phyloP scores from a whole-genome alignment of 2,888 invertebrate genomes.

The Cephus pulcher region DNA sequence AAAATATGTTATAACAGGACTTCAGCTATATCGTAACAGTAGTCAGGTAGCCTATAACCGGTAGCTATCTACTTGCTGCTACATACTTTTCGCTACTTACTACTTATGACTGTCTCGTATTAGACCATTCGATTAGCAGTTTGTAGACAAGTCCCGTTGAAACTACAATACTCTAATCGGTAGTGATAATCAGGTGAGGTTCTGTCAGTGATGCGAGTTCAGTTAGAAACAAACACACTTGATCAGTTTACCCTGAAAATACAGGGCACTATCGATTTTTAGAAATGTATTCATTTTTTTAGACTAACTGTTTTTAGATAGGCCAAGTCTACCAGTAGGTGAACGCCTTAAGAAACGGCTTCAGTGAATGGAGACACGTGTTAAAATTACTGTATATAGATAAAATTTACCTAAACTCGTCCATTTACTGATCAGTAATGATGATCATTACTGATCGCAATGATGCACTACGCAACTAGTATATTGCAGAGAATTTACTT shows the following conservation, averaged over 20 bases:
- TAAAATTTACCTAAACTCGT: too few relatives aligned
- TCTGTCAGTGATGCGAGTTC: conserved; percentile 21
- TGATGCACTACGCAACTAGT: neutral
- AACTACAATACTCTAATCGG: conserved; percentile 47
- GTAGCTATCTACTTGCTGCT: too few relatives aligned
- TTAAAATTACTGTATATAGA: too few relatives aligned
- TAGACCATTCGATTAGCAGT: conserved; percentile 17
- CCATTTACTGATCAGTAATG: too few relatives aligned
- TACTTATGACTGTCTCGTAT: neutral
- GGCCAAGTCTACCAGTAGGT: too few relatives aligned
- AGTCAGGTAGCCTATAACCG: neutral
- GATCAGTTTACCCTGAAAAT: neutral
- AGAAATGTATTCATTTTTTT: neutral
- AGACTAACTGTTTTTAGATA: neutral
- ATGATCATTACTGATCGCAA: neutral
- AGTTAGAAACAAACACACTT: conserved; percentile 22
- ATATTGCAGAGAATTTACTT: neutral
- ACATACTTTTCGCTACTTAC: too few relatives aligned
- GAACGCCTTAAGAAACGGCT: too few relatives aligned
- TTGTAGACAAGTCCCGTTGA: conserved; percentile 46
- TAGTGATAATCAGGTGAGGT: conserved; percentile 40
- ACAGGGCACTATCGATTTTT: neutral
- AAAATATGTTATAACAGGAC: neutral
- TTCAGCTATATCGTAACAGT: neutral
- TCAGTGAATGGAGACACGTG: too few relatives aligned